Percentiles rank a stretch among this genome's conserved stretches.
These are phyloP conservation scores for Podarcis cretensis DNA, from an alignment of 2,113 vertebrate genomes.

Conservation along the genomic window DNA sequence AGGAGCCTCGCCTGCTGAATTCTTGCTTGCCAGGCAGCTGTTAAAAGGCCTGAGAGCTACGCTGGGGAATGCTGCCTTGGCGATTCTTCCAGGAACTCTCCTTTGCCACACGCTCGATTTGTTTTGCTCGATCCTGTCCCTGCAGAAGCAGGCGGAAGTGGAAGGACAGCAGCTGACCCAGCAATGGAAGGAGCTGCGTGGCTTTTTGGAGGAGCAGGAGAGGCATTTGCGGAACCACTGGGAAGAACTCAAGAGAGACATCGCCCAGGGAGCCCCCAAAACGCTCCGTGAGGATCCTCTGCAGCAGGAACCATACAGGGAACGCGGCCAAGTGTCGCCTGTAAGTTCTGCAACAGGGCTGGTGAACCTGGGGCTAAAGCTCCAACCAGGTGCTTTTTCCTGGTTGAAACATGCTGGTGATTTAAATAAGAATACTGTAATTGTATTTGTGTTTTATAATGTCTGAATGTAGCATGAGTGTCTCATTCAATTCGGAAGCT, in stretches of 20 bases:
- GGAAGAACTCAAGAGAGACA: conserved; percentile 1
- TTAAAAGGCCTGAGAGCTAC: not conserved
- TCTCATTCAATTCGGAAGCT: too few species aligned
- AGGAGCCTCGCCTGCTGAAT: too few species aligned
- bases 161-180: not conserved
- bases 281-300: not conserved
- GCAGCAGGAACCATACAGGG: not conserved
- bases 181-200: not conserved
- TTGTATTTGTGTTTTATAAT: too few species aligned
- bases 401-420: too few species aligned
- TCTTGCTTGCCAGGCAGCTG: not conserved
- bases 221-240: not conserved
- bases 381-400: too few species aligned
- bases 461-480: too few species aligned
- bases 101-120: not conserved
- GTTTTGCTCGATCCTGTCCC: not conserved
- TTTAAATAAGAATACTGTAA: too few species aligned
- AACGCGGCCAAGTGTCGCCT: not conserved
- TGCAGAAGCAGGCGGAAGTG: not conserved
- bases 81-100: not conserved
- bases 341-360: not conserved
- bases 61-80: not conserved
- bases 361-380: not conserved
- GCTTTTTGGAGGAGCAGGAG: not conserved
- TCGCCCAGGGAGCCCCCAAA: not conserved